Percentiles rank a stretch among this genome's conserved stretches.
phyloP scores from a whole-genome alignment of 2,797 vertebrate species.

The Geotrypetes seraphini region DNA sequence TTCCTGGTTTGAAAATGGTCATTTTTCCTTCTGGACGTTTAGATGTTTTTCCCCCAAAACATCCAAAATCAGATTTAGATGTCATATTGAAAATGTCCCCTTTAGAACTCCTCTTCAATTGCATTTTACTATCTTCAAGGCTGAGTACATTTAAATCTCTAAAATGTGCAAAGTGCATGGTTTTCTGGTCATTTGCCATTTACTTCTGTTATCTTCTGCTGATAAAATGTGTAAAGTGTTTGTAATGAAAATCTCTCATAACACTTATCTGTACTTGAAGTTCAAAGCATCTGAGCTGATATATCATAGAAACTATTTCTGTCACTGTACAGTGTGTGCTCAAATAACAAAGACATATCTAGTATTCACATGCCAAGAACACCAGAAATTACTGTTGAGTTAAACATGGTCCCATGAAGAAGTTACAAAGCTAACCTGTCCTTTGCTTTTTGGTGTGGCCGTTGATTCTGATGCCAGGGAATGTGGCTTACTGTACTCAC shows the following conservation, averaged over 20 bases:
- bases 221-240: background rate
- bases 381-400: background rate
- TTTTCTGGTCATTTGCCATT: background rate
- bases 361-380: background rate
- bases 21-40: too few species aligned
- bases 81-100: too few species aligned
- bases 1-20: too few species aligned
- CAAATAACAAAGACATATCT: background rate
- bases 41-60: too few species aligned
- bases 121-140: too few species aligned
- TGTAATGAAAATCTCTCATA: background rate
- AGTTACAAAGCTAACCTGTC: background rate
- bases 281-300: background rate
- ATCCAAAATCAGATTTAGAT: too few species aligned
- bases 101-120: too few species aligned
- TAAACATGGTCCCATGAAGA: background rate
- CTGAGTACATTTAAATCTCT: too few species aligned
- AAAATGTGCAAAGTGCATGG: too few species aligned
- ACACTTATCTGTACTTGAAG: background rate
- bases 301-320: constrained; percentile 3
- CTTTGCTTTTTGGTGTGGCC: background rate
- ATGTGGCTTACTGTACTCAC: too few species aligned
- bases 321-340: background rate
- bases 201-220: background rate
- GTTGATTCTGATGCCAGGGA: background rate